Evolutionary conservation across 2,113 vertebrate genomes (phyloP).

Genomic region (Corydoras sp.): DNA sequence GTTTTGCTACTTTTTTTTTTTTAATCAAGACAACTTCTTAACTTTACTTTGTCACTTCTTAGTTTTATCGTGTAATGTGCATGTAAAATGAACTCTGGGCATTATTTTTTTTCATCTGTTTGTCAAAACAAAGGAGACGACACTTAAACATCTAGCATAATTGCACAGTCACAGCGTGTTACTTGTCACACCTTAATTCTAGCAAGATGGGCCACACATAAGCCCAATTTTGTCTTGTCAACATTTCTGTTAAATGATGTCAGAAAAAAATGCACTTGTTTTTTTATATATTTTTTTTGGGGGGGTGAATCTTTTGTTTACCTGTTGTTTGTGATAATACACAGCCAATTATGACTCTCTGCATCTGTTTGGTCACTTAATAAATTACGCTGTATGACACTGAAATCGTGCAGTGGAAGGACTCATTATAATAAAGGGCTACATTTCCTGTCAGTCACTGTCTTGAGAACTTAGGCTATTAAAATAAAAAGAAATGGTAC

Average conservation of each 20-base stretch:
- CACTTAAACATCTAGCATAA: neutral
- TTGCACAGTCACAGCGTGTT: neutral
- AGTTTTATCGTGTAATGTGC: too few relatives aligned
- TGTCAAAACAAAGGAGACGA: neutral
- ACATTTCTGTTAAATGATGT: neutral
- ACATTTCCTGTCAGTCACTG: neutral
- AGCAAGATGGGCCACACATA: neutral
- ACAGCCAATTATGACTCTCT: neutral
- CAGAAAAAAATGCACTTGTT: neutral
- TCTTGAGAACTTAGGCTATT: neutral
- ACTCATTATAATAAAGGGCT: conserved; percentile 6
- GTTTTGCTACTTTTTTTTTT: too few relatives aligned
- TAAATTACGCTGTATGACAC: neutral
- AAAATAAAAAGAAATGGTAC: neutral
- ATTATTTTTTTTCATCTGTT: too few relatives aligned
- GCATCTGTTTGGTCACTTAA: neutral
- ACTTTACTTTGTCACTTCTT: too few relatives aligned
- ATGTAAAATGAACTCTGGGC: too few relatives aligned
- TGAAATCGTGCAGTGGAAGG: neutral
- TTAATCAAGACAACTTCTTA: too few relatives aligned
- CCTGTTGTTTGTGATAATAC: neutral
- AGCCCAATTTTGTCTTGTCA: neutral
- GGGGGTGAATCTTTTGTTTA: neutral
- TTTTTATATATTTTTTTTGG: too few relatives aligned
- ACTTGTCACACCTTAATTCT: neutral